Evolutionary conservation across 2,888 invertebrate species (phyloP), one percentile per base, ranked within the genome.

Genomic region (Phrixothrix hirtus): DNA sequence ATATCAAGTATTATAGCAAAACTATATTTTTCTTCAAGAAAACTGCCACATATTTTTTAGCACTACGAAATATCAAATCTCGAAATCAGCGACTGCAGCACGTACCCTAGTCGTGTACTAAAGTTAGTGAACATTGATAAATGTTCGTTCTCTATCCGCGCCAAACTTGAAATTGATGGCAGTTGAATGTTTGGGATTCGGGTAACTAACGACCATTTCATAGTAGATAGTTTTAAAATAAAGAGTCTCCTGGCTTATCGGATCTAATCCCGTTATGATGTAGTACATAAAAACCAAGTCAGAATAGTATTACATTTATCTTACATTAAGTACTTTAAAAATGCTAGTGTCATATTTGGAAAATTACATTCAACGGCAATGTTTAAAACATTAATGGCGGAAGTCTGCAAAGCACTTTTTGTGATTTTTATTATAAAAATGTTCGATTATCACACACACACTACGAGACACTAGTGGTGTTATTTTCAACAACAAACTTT

Each of bases 401-500:
- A 7, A 27, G 42, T 31, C 37, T 55, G 38, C 44, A 53, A 42
- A 54, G 54, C 51, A 58, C 51, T 47, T 51, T 51, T 41, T 21
- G 51, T 50, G 51, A 55, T 55, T 58, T 55, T 52, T 58, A n/a
- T n/a, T n/a, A 58, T 52, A 58, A 51, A 58, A 58, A 55, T 58
- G 48, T 51, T n/a, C 55, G 41, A 38, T 55, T 51, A 46, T 49
- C n/a, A n/a, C n/a, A n/a, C n/a, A n/a, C n/a, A n/a, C n/a, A n/a
- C n/a, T n/a, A n/a, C n/a, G n/a, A n/a, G n/a, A n/a, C n/a, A n/a
- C n/a, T n/a, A n/a, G n/a, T n/a, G n/a, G n/a, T n/a, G n/a, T n/a
- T n/a, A n/a, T n/a, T n/a, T n/a, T n/a, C n/a, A n/a, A n/a, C n/a
- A 36, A 36, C 17, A 12, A 36, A 36, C 12, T 36, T 36, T 21